Base-by-base conservation (phyloP, 2,113 vertebrate species). In the Nycticryphes semicollaris region DNA sequence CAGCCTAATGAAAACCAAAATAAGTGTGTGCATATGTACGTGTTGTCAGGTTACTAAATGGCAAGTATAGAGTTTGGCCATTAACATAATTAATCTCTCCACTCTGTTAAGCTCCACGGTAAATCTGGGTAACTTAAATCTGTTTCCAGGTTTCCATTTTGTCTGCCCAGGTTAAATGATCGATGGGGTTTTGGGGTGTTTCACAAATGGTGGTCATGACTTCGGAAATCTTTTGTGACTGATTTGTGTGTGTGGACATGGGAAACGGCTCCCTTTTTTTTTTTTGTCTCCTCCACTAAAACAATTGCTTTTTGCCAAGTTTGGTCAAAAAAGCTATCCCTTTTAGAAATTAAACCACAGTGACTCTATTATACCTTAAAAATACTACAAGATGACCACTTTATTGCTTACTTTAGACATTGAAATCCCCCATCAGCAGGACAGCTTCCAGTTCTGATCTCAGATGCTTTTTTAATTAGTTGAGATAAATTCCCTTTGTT, bases 381-480 rank as follows among this genome's bases (percentile, higher is more conserved):
- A 73, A 67, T 14, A 14, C 1, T 33, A 21, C 67, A 70, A 76
- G 60, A 25, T 21, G 63, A 81, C 21, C 33, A 9, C 51, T 67
- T 59, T 17, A 7, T 22, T 57, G 41, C 59, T 90, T 43, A 16
- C 54, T 93, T 92, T 78, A 51, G 43, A 48, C 51, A 10, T 14
- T 41, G 9, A 70, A 89, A 74, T 69, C 51, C 72, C 43, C 24
- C 43, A 24, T 56, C 54, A 70, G 14, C 81, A 74, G 59, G 48
- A 4, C 8, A 66, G 39, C 39, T 72, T 63, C 59, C 27, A 81
- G 50, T 78, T 62, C 60, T 64, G 54, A 57, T 68, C 66, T 90
- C 85, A 60, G 75, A 50, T 53, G 60, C 64, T 75, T 1, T 48
- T 93, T 93, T 59, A 81, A 89, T 95, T 88, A 94, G 45, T 63